Base-by-base conservation (phyloP, 2,113 vertebrate genomes). In the Marmota monax region DNA sequence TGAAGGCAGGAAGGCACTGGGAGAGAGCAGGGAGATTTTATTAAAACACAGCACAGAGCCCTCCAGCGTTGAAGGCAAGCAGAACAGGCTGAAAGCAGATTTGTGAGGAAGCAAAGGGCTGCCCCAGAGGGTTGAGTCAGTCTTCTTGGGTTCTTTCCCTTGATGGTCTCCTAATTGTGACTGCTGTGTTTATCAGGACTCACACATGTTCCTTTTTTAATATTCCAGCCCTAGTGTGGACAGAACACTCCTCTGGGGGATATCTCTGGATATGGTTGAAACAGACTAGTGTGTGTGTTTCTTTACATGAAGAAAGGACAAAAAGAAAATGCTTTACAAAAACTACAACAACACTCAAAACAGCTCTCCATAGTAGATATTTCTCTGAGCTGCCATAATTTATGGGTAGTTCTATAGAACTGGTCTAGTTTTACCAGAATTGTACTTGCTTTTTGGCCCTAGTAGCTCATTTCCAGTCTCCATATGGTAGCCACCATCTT, bases 1-100 rank as follows among this genome's bases (percentile, higher is more conserved):
- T 80, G n/a, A 82, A 80, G 18, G 56, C 17, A 45, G 63, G 82
- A 83, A 82, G 51, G 23, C 42, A 58, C 79, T 77, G 67, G 58
- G 73, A 87, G 39, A 8, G 8, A 93, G 61, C n/a, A n/a, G 53
- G 48, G 73, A 67, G 45, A 72, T 87, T 73, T 95, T 77, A 91
- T 32, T 27, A 72, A 77, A 96, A 78, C 42, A 90, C 56, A 73
- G 48, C 10, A 20, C 65, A 56, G 48, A 39, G 32, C 25, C 45
- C 25, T 88, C 42, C 45, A 61, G 67, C 32, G 22, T 79, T 84
- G 22, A 27, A 83, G 79, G 88, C 42, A 37, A 84, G 27, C 32
- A 39, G 45, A 91, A 67, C n/a, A 93, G 63, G 14, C 25, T 61
- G 22, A 13, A 73, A 39, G 39, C 58, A 53, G 67, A 76, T 61